Base-by-base conservation (phyloP, 2,113 vertebrate genomes). In the Chaetodon trifascialis region DNA sequence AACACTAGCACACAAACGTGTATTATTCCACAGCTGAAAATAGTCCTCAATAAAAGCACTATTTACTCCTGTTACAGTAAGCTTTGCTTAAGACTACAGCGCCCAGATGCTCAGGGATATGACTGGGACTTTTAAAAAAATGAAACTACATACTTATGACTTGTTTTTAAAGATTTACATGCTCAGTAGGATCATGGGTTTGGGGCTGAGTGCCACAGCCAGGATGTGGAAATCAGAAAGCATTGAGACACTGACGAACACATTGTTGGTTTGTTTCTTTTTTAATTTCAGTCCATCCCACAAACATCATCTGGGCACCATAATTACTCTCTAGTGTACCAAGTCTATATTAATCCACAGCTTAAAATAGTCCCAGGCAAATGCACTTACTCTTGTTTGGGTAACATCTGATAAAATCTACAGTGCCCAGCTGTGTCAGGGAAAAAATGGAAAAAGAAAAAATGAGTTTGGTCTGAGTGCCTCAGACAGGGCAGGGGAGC, bases 261-360 rank as follows among this genome's bases (percentile, higher is more conserved):
- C 23, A 42, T 60, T 66, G 55, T 76, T 47, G 44, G 2, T 47
- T 47, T 47, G 49, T 51, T 40, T 40, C 21, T 17, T 25, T 15
- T 59, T 36, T 25, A 60, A 21, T 73, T 73, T 34, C n/a, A 70
- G 19, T 40, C 16, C 51, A 38, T 17, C 51, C 62, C n/a, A 80
- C 17, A 30, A 23, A 36, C 25, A 38, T 21, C 8, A 1, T 36
- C 15, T 36, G 16, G 8, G 34, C 9, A 38, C 30, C 16, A 17
- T 19, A 23, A 65, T 9, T n/a, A 42, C 21, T 15, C 19, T 25
- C 12, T 4, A 44, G 4, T 4, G 5, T 12, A 69, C 6, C 47
- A 52, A 36, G 30, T 51, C 12, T 25, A 1, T 36, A 70, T 55
- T 7, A 42, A 5, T 70, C 51, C 36, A 38, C 11, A 9, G 36